A percentile compares a stretch with the other conserved stretches of the same genome.
Conservation (phyloP, 2,113 vertebrate genomes). For the Mastomys coucha region DNA sequence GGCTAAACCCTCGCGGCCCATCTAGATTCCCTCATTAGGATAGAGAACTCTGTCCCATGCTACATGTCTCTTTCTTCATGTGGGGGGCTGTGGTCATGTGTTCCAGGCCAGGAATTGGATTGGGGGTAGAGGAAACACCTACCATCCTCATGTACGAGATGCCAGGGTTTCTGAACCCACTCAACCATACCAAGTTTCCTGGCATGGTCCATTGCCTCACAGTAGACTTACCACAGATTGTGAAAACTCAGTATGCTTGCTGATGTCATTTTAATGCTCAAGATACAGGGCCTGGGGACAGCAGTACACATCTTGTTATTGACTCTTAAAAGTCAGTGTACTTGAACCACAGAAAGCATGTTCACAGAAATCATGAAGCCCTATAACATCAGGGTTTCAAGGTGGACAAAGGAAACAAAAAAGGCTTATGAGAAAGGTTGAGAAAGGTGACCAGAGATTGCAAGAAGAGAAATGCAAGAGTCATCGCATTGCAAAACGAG, state of each 20-base stretch:
- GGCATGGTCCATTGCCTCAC: too few relatives aligned
- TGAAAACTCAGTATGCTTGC: neutral
- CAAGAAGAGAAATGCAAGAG: neutral
- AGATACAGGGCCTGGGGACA: neutral
- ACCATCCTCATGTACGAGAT: too few relatives aligned
- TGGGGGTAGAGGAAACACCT: too few relatives aligned
- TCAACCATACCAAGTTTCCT: too few relatives aligned
- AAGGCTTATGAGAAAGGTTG: too few relatives aligned
- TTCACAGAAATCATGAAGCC: neutral
- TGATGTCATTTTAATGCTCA: neutral
- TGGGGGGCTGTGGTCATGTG: too few relatives aligned
- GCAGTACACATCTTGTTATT: neutral
- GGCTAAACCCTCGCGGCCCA: too few relatives aligned
- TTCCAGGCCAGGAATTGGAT: too few relatives aligned
- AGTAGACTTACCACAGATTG: neutral
- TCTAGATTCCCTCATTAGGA: too few relatives aligned
- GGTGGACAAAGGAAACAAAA: neutral
- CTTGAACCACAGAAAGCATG: neutral
- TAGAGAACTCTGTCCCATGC: too few relatives aligned
- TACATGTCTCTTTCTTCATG: too few relatives aligned
- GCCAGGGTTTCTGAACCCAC: too few relatives aligned
- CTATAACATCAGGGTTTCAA: neutral
- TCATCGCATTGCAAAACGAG: neutral
- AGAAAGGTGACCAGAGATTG: neutral
- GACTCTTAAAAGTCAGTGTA: neutral